Percentiles rank a stretch among this genome's conserved stretches.
phyloP scores from a whole-genome alignment of 1,140 invertebrate genomes.

The Zeugodacus cucurbitae region DNA sequence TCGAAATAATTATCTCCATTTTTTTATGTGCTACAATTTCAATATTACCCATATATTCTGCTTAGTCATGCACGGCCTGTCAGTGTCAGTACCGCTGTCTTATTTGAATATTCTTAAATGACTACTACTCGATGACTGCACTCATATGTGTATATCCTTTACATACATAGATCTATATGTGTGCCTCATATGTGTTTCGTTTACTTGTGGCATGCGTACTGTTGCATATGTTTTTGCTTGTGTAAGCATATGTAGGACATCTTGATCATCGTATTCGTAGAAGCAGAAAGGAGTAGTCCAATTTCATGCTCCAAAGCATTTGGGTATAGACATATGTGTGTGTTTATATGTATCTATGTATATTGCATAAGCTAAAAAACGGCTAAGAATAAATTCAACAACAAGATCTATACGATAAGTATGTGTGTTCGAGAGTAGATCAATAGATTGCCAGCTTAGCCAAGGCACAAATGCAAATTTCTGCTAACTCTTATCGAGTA shows the following conservation, averaged over 20 bases:
- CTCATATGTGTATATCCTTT: not conserved
- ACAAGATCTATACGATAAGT: not conserved
- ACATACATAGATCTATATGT: not conserved
- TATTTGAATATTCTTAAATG: conserved; percentile 23
- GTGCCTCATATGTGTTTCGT: not conserved
- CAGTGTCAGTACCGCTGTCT: not conserved
- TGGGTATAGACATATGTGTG: not conserved
- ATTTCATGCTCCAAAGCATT: conserved; percentile 9
- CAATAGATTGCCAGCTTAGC: not conserved
- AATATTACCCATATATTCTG: not conserved
- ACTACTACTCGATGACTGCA: not conserved
- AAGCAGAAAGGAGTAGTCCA: conserved; percentile 9
- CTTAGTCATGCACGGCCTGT: not conserved
- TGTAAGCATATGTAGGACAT: not conserved
- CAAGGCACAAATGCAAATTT: not conserved
- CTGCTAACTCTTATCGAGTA: not conserved
- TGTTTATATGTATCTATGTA: not conserved
- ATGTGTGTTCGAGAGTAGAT: not conserved
- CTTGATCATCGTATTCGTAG: not conserved
- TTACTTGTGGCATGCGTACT: not conserved
- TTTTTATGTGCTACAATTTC: not conserved
- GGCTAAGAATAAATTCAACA: not conserved
- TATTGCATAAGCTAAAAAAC: not conserved
- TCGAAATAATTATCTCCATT: not conserved
- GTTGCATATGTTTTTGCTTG: not conserved